Base-by-base conservation (phyloP, 2,888 invertebrate species). In the Rotaria macrura region DNA sequence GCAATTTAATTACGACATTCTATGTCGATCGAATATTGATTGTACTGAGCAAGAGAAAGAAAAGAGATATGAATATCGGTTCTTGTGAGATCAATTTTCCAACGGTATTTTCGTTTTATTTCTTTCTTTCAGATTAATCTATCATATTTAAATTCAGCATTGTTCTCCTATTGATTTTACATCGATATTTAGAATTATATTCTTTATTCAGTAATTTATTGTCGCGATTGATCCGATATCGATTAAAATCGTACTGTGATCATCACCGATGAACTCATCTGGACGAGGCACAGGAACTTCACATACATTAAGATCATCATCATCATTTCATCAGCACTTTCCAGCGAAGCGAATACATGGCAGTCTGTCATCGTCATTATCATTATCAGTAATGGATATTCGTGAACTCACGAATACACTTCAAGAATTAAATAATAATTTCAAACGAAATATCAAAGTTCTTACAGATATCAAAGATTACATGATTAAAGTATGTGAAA, bases 341-440 rank as follows among this genome's bases (percentile, higher is more conserved):
- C 14, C 65, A 34, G 20, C 34, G 38, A 65, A 65, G 38, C 65
- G 65, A 65, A 65, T 6, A 17, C 65, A 65, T 20, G 38, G 20
- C 38, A 29, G 34, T 9, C 34, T 2, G 17, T 65, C 29, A n/a
- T 65, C 65, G 25, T 34, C 65, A 65, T n/a, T n/a, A n/a, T 34
- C 65, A 29, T 38, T 74, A 40, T 74, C 74, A 74, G 23, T 17
- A 40, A 74, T 25, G 1, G 79, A 79, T 79, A 10, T 79, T 43
- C 40, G 25, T n/a, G 79, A 79, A 20, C 43, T 79, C 43, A 43
- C 79, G n/a, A 43, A 20, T 43, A 43, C 43, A 25, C n/a, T 79
- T 25, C 43, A 40, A 43, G 79, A 79, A 79, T 79, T 79, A 43
- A 79, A 79, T 79, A 79, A 10, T 40, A 79, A 79, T 79, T 79